phyloP scores from a whole-genome alignment of 2,797 vertebrate species.

The Megalops cyprinoides region DNA sequence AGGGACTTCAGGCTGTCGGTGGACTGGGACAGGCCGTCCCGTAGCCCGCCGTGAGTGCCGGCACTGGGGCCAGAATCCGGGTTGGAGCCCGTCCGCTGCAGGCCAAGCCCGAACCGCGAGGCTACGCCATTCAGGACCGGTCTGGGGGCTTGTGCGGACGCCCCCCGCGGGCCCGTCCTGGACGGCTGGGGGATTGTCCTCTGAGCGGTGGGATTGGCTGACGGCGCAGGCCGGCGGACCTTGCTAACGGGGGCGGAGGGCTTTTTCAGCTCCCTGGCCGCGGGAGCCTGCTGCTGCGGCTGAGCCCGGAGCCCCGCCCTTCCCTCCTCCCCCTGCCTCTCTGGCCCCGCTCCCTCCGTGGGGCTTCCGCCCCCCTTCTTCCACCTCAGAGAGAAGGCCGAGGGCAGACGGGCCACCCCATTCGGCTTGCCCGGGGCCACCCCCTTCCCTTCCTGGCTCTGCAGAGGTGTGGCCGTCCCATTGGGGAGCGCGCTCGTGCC shows the following conservation, averaged over 20 bases:
- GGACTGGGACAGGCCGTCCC: constrained; percentile 79
- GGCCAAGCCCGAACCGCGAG: constrained; percentile 51
- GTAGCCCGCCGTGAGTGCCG: constrained; percentile 60
- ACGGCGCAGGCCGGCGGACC: constrained; percentile 65
- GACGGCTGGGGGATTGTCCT: constrained; percentile 45
- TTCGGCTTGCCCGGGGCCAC: constrained; percentile 66
- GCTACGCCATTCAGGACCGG: constrained; percentile 34
- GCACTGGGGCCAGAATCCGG: constrained; percentile 60
- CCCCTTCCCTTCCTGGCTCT: constrained; percentile 38
- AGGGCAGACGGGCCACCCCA: constrained; percentile 68
- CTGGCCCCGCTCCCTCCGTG: neutral
- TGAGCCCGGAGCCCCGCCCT: constrained; percentile 38
- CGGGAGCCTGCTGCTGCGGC: constrained; percentile 44
- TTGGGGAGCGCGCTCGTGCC: constrained; percentile 66
- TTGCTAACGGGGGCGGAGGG: constrained; percentile 54
- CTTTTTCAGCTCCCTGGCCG: constrained; percentile 65
- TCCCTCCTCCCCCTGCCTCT: constrained; percentile 32
- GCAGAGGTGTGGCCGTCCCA: constrained; percentile 63
- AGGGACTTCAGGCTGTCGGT: constrained; percentile 77
- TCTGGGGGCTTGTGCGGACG: constrained; percentile 39
- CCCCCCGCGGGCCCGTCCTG: constrained; percentile 41
- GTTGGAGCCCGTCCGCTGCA: constrained; percentile 71
- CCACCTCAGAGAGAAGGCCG: constrained; percentile 78
- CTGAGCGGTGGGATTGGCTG: constrained; percentile 50
- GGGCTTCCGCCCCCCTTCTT: constrained; percentile 69